phyloP scores from a whole-genome alignment of 2,888 invertebrate species.

The Thecocarcelia acutangulata region DNA sequence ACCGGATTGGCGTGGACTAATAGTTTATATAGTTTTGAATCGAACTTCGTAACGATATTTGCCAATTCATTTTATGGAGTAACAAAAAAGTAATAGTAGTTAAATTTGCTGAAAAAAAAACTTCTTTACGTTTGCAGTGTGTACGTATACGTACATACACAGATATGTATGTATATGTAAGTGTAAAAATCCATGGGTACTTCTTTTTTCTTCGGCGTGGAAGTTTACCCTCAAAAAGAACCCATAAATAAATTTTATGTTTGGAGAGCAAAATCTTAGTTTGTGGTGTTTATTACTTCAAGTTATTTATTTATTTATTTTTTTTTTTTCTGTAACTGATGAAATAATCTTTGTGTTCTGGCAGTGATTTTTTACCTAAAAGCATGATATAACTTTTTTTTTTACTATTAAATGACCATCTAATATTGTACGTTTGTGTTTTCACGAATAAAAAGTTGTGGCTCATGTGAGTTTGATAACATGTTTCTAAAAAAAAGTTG shows the following conservation, averaged over 20 bases:
- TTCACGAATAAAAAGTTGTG: neutral
- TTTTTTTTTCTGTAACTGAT: slow-evolving; percentile 23
- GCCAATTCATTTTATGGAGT: too few relatives aligned
- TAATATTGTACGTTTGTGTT: neutral
- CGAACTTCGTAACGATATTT: too few relatives aligned
- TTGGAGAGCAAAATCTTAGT: slow-evolving; percentile 17
- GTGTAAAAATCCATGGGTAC: neutral
- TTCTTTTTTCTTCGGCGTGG: neutral
- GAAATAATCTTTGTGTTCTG: slow-evolving; percentile 56
- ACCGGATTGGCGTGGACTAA: too few relatives aligned
- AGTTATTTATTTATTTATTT: slow-evolving; percentile 21
- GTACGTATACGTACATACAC: neutral
- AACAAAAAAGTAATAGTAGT: too few relatives aligned
- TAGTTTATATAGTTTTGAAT: too few relatives aligned
- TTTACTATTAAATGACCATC: slow-evolving; percentile 21
- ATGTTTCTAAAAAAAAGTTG: neutral
- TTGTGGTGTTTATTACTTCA: slow-evolving; percentile 45
- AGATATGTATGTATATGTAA: too few relatives aligned
- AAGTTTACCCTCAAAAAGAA: slow-evolving; percentile 16
- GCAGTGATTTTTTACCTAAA: slow-evolving; percentile 54
- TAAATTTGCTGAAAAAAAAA: too few relatives aligned
- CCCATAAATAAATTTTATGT: slow-evolving; percentile 14
- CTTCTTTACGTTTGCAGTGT: neutral
- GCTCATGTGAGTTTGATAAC: slow-evolving; percentile 26
- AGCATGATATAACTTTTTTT: slow-evolving; percentile 3